phyloP scores from a whole-genome alignment of 2,888 invertebrate species.

The Myathropa florea region DNA sequence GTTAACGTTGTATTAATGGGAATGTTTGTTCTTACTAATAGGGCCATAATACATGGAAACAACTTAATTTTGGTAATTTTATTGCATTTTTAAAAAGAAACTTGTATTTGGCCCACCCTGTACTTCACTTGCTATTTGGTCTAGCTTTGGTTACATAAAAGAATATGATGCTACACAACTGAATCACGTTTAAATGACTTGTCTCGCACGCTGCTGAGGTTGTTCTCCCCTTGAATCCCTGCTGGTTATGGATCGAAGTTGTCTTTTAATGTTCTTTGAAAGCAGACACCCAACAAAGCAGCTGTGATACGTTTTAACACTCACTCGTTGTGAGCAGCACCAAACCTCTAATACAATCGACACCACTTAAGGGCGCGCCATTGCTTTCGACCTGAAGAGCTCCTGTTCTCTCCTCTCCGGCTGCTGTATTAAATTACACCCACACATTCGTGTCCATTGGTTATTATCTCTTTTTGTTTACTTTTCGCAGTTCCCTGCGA shows the following conservation, averaged over 20 bases:
- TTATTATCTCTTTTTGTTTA: background rate
- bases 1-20: too few relatives aligned
- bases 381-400: background rate
- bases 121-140: too few relatives aligned
- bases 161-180: too few relatives aligned
- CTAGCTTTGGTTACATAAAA: too few relatives aligned
- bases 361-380: background rate
- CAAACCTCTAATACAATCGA: background rate
- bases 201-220: too few relatives aligned
- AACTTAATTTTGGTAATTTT: too few relatives aligned
- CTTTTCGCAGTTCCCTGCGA: background rate
- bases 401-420: background rate
- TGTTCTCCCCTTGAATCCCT: too few relatives aligned
- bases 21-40: too few relatives aligned
- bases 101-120: too few relatives aligned
- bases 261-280: background rate
- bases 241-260: background rate
- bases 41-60: too few relatives aligned
- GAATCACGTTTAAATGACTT: too few relatives aligned
- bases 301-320: background rate
- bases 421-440: background rate
- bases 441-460: background rate
- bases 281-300: background rate
- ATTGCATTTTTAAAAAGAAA: too few relatives aligned
- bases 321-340: background rate